Evolutionary conservation across 1,140 invertebrate genomes (phyloP), one percentile per base, ranked within the genome.

Genomic region (Saccostrea cuccullata): DNA sequence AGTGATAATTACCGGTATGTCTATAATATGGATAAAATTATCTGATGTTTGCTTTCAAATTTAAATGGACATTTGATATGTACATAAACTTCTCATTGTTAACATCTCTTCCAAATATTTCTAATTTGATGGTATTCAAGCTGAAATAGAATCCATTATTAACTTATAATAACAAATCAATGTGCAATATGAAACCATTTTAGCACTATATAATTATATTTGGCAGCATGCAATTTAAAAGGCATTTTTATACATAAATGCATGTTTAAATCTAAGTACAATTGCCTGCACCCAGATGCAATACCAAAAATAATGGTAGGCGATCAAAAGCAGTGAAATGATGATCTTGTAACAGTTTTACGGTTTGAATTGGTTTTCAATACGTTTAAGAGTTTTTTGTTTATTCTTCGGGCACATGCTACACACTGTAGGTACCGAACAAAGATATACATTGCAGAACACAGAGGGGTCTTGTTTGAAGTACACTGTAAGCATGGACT

Each of bases 1-100:
- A 64, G 0, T 11, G 9, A 30, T 36, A 30, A 36, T 77, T 12
- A n/a, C n/a, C n/a, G n/a, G n/a, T n/a, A 77, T 77, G 26, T 77
- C 70, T 26, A 77, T 36, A 20, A 20, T 64, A 64, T 64, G 58
- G 58, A 64, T n/a, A 64, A 64, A 13, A 17, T 30, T 77, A 26
- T 36, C 70, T 11, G 30, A 36, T 30, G 30, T 77, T 77, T 77
- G 36, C 70, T 77, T 77, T 30, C 23, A 26, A 64, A 77, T 77
- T 77, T 77, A 77, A 77, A 77, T 77, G 70, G 70, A 36, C 70
- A 47, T 77, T 23, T 77, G 26, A 77, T 77, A 36, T 36, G 30
- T 30, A 77, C 70, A 77, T 12, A 26, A 9, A 77, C 23, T 64
- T n/a, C 58, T 26, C 12, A 2, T 36, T 77, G 30, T 77, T 36